A percentile compares a stretch with the other conserved stretches of the same genome.
Conservation (phyloP, 2,888 invertebrate genomes). For the Antitype chi region DNA sequence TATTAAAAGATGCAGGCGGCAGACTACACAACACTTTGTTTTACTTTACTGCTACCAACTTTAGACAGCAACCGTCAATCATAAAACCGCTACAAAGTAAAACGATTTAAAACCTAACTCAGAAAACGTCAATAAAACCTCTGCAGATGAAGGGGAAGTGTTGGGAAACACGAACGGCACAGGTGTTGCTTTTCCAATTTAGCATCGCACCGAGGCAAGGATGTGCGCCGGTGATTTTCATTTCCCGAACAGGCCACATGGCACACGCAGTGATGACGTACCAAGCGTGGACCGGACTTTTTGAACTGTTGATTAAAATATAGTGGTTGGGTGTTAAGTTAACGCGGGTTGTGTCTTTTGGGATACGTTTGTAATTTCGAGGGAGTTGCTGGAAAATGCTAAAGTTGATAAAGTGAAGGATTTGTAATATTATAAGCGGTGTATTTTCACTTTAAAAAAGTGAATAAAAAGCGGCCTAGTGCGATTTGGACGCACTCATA, state of each 20-base stretch:
- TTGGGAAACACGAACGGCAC: slow-evolving; percentile 72
- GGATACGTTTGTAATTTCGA: neutral
- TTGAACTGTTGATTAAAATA: slow-evolving; percentile 70
- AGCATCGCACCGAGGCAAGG: slow-evolving; percentile 72
- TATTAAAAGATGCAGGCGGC: neutral
- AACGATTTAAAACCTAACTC: slow-evolving; percentile 59
- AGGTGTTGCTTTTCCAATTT: slow-evolving; percentile 85
- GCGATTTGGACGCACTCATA: neutral
- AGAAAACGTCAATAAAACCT: slow-evolving; percentile 58
- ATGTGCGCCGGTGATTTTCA: slow-evolving; percentile 79
- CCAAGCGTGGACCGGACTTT: slow-evolving; percentile 63
- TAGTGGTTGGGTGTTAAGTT: slow-evolving; percentile 39
- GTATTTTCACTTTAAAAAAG: neutral
- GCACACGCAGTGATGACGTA: slow-evolving; percentile 63
- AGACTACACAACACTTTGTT: slow-evolving; percentile 12
- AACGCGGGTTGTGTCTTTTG: slow-evolving; percentile 24
- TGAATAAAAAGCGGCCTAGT: neutral
- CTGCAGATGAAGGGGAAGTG: slow-evolving; percentile 64
- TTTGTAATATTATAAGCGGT: neutral
- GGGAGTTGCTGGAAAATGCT: neutral
- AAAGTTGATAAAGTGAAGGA: neutral
- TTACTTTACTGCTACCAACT: slow-evolving; percentile 13
- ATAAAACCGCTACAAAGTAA: slow-evolving; percentile 48
- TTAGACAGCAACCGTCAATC: slow-evolving; percentile 53
- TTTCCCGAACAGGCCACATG: slow-evolving; percentile 68